phyloP scores from a whole-genome alignment of 1,140 invertebrate species.

The Drosophila parabipectinata region DNA sequence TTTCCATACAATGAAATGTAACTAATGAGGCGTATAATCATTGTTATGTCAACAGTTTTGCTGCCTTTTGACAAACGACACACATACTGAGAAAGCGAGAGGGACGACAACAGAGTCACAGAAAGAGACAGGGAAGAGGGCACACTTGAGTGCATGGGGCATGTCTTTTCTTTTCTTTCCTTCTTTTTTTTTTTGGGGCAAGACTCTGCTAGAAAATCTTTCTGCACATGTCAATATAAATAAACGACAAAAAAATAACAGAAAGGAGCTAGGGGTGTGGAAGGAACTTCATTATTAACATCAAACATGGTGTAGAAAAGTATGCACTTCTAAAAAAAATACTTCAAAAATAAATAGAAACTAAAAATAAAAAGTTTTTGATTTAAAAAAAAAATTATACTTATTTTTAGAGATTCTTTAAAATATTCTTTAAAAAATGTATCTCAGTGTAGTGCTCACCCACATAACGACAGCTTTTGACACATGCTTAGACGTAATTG shows the following conservation, averaged over 20 bases:
- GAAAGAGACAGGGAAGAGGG: constrained; percentile 1
- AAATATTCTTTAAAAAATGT: neutral
- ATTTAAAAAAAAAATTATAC: neutral
- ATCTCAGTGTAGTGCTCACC: neutral
- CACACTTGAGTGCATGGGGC: constrained; percentile 30
- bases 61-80: constrained; percentile 76
- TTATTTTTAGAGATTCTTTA: neutral
- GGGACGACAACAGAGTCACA: neutral
- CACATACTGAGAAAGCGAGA: constrained; percentile 11
- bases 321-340: neutral
- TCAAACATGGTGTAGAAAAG: constrained; percentile 4
- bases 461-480: constrained; percentile 19
- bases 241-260: constrained; percentile 32
- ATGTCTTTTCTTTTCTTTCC: neutral
- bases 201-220: constrained; percentile 52
- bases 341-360: neutral
- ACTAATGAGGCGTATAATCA: constrained; percentile 83
- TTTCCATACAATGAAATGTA: constrained; percentile 62
- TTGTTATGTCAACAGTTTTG: constrained; percentile 82
- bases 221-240: constrained; percentile 80
- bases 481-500: constrained; percentile 67
- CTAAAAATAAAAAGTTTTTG: constrained; percentile 7
- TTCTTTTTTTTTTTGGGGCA: neutral
- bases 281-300: constrained; percentile 62
- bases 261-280: neutral